A percentile compares a stretch with the other conserved stretches of the same genome.
Conservation (phyloP, 1,140 invertebrate species). For the Liolophura sinensis region DNA sequence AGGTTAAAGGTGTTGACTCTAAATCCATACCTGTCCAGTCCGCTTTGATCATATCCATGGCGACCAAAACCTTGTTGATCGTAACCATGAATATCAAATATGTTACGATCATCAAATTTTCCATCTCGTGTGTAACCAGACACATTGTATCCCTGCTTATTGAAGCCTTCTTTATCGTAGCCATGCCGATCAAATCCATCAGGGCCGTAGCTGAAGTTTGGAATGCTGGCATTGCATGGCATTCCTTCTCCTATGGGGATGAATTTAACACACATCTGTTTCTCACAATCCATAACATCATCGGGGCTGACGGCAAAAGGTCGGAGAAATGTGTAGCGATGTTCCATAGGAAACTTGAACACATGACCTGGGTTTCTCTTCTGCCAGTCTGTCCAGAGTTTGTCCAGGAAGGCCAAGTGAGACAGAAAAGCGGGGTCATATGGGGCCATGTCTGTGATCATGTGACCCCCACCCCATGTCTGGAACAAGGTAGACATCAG, state of each 20-base stretch:
- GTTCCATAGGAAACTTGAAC: conserved; percentile 24
- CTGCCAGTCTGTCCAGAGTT: conserved; percentile 46
- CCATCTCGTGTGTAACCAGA: conserved; percentile 30
- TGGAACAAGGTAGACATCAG: conserved; percentile 31
- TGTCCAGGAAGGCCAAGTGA: conserved; percentile 41
- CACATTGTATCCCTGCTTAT: conserved; percentile 35
- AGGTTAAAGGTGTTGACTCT: conserved; percentile 39
- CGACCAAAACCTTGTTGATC: conserved; percentile 38
- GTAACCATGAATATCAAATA: conserved; percentile 33
- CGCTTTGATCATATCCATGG: conserved; percentile 37
- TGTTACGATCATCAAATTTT: conserved; percentile 26
- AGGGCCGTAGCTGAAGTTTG: conserved; percentile 28
- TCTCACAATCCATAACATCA: conserved; percentile 33
- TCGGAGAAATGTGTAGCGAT: conserved; percentile 32
- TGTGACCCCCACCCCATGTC: conserved; percentile 43
- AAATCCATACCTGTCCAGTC: conserved; percentile 41
- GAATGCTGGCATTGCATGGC: conserved; percentile 30
- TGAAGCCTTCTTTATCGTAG: conserved; percentile 34
- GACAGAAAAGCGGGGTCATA: conserved; percentile 48
- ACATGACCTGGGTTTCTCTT: conserved; percentile 26
- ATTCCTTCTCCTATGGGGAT: conserved; percentile 33
- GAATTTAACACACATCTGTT: conserved; percentile 45
- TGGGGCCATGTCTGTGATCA: conserved; percentile 32
- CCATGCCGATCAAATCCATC: conserved; percentile 44
- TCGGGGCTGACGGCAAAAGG: conserved; percentile 42